Percentiles rank a stretch among this genome's conserved stretches.
Conservation (phyloP, 2,797 vertebrate species). For the Hemibagrus guttatus region DNA sequence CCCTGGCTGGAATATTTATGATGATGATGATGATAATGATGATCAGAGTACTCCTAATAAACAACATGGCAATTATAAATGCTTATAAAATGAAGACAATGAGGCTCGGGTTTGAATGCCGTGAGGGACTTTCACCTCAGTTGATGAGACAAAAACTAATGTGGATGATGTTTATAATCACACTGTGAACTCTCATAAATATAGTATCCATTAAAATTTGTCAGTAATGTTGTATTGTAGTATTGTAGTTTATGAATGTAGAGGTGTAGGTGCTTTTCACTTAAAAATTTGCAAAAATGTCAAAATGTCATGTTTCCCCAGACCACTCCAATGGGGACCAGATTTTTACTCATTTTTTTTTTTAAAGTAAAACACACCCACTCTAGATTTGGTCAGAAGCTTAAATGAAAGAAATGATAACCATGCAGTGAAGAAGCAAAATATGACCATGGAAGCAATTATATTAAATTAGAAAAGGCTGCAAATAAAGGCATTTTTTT, state of each 20-base stretch:
- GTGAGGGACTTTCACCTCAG: not conserved
- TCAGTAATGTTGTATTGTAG: not conserved
- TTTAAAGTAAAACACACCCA: not conserved
- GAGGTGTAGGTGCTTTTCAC: not conserved
- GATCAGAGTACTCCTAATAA: not conserved
- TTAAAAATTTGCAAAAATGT: not conserved
- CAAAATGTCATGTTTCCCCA: not conserved
- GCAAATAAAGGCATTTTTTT: not conserved
- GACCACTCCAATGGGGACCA: not conserved
- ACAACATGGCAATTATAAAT: not conserved
- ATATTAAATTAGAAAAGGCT: not conserved
- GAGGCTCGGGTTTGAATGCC: not conserved
- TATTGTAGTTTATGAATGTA: not conserved
- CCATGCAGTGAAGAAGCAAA: not conserved
- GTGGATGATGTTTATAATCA: not conserved
- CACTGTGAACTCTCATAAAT: not conserved
- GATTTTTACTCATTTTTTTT: too few species aligned
- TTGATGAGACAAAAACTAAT: not conserved
- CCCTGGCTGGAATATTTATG: not conserved
- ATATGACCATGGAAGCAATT: not conserved
- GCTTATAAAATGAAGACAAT: not conserved
- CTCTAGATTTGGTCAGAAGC: not conserved
- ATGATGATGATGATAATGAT: not conserved
- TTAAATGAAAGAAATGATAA: not conserved
- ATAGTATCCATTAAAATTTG: not conserved